These are phyloP conservation scores for Maniola hyperantus DNA, from an alignment of 2,888 invertebrate species.

Conservation along the genomic window DNA sequence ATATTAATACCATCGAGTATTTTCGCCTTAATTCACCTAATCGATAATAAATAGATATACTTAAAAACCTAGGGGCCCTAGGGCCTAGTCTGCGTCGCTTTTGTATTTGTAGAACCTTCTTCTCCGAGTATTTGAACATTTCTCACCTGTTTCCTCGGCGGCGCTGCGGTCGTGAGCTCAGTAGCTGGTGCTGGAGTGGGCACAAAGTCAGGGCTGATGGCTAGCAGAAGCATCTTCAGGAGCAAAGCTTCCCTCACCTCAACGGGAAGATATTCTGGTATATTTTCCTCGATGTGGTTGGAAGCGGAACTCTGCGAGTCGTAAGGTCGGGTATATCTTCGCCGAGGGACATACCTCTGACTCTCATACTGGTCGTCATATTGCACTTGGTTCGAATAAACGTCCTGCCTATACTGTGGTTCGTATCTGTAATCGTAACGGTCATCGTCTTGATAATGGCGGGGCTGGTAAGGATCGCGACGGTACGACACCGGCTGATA, in stretches of 20 bases:
- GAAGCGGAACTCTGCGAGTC: constrained; percentile 69
- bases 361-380: constrained; percentile 76
- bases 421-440: constrained; percentile 72
- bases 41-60: constrained; percentile 28
- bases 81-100: constrained; percentile 54
- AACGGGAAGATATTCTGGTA: constrained; percentile 85
- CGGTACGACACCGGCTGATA: constrained; percentile 60
- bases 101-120: constrained; percentile 74
- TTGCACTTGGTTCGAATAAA: constrained; percentile 64
- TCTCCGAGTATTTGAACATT: constrained; percentile 89
- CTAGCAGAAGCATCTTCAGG: constrained; percentile 87
- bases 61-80: constrained; percentile 49
- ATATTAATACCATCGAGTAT: constrained; percentile 23
- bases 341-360: constrained; percentile 71
- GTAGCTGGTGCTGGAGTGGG: constrained; percentile 70
- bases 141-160: constrained; percentile 83
- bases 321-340: constrained; percentile 68
- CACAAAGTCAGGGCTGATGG: constrained; percentile 84
- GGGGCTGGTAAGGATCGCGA: constrained; percentile 54
- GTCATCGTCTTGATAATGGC: constrained; percentile 68
- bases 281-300: constrained; percentile 73
- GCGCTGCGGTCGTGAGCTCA: constrained; percentile 75
- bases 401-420: constrained; percentile 62
- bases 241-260: constrained; percentile 88
- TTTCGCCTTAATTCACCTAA: constrained; percentile 10